These are phyloP conservation scores for Polyodon spathula DNA, from an alignment of 2,113 vertebrate species.

Conservation along the genomic window DNA sequence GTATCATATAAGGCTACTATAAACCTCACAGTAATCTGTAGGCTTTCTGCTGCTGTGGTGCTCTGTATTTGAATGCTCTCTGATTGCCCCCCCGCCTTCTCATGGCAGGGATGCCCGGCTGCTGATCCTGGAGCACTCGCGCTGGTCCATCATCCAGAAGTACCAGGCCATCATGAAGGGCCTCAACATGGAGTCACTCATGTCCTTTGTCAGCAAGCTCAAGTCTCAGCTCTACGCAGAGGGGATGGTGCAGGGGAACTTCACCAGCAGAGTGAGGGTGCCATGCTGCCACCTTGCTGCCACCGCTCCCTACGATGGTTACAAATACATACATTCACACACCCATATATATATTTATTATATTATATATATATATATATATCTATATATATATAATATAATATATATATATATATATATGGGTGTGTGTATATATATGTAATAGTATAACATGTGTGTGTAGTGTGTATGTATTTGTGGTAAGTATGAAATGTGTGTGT, in stretches of 20 bases:
- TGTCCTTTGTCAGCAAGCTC: conserved; percentile 65
- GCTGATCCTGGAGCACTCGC: conserved; percentile 72
- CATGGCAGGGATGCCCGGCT: conserved; percentile 75
- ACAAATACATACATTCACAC: neutral
- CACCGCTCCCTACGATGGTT: neutral
- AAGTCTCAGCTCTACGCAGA: conserved; percentile 79
- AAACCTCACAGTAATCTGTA: too few species aligned
- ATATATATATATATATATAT: too few species aligned
- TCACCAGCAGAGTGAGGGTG: conserved; percentile 72
- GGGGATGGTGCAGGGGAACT: conserved; percentile 87
- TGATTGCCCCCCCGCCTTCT: neutral
- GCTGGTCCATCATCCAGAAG: conserved; percentile 92
- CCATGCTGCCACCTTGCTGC: neutral
- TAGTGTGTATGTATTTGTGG: too few species aligned
- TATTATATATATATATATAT: too few species aligned
- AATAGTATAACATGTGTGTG: too few species aligned
- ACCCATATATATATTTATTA: too few species aligned
- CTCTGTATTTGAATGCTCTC: neutral
- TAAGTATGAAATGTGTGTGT: too few species aligned
- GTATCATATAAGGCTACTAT: too few species aligned
- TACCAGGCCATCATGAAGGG: conserved; percentile 71
- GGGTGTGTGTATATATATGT: too few species aligned
- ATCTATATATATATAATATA: too few species aligned
- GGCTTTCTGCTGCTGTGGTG: neutral
- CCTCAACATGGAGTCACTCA: conserved; percentile 65